phyloP scores from a whole-genome alignment of 2,797 vertebrate species.

The Spinibarbus caldwelli region DNA sequence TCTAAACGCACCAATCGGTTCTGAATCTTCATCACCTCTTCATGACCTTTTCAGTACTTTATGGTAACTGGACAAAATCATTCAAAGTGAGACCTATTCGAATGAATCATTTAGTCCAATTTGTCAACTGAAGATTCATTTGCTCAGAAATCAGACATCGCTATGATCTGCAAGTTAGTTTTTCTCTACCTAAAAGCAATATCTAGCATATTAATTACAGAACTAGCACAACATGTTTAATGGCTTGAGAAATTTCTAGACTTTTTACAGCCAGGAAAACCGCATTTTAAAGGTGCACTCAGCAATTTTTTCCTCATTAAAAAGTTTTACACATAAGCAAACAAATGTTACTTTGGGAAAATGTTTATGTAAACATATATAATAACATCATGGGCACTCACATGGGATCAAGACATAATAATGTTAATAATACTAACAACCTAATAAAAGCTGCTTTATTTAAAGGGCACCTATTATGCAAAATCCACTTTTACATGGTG shows the following conservation, averaged over 20 bases:
- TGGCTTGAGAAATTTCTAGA: background rate
- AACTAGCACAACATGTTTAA: background rate
- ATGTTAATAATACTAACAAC: background rate
- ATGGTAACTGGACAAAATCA: background rate
- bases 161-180: background rate
- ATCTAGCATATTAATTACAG: background rate
- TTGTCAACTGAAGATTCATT: background rate
- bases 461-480: background rate
- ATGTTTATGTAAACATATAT: background rate
- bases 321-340: background rate
- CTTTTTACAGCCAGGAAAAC: background rate
- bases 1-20: background rate
- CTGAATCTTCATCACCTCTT: background rate
- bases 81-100: background rate
- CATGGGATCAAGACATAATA: background rate
- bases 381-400: background rate
- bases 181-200: background rate
- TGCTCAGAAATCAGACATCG: background rate
- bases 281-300: background rate
- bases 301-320: background rate
- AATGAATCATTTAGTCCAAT: background rate
- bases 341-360: background rate
- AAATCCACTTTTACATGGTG: too few species aligned
- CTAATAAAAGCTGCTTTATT: background rate
- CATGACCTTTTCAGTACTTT: background rate